Conservation (phyloP, 1,140 invertebrate species). For the Hyles euphorbiae region DNA sequence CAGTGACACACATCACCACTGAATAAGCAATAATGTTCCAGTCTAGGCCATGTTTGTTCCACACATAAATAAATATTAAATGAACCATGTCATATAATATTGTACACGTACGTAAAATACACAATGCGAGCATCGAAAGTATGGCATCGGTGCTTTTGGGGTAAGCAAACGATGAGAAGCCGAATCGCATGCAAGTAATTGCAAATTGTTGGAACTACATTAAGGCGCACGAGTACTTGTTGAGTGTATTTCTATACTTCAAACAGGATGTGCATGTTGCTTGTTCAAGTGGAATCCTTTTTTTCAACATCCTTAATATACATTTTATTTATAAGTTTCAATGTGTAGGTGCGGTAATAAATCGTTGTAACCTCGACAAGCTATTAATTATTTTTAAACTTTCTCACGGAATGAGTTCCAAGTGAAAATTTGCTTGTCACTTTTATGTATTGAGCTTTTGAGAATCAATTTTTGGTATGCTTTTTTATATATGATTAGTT, state of each 20-base stretch:
- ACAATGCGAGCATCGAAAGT: conserved; percentile 2
- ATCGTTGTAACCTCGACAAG: conserved; percentile 32
- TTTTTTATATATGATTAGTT: not conserved
- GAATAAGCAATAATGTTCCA: conserved; percentile 49
- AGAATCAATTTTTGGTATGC: too few species aligned
- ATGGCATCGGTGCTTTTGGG: conserved; percentile 13
- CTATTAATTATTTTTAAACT: conserved; percentile 57
- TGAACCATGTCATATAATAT: conserved; percentile 24
- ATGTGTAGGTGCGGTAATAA: conserved; percentile 47
- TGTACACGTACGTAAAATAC: conserved; percentile 15
- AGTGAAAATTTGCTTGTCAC: conserved; percentile 12
- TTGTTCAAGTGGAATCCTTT: conserved; percentile 1
- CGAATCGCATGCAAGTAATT: too few species aligned
- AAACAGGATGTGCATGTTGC: too few species aligned
- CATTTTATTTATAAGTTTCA: conserved; percentile 40
- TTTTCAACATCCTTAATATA: conserved; percentile 2
- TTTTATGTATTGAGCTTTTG: conserved; percentile 3
- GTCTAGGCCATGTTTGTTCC: conserved; percentile 35
- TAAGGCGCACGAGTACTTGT: too few species aligned
- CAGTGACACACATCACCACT: conserved; percentile 61
- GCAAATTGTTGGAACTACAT: too few species aligned
- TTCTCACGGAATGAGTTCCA: conserved; percentile 45
- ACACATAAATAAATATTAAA: conserved; percentile 49
- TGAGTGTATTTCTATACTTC: too few species aligned
- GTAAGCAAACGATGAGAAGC: conserved; percentile 3